Evolutionary conservation across 2,113 vertebrate species (phyloP).

Genomic region (Alaudala cheleensis): DNA sequence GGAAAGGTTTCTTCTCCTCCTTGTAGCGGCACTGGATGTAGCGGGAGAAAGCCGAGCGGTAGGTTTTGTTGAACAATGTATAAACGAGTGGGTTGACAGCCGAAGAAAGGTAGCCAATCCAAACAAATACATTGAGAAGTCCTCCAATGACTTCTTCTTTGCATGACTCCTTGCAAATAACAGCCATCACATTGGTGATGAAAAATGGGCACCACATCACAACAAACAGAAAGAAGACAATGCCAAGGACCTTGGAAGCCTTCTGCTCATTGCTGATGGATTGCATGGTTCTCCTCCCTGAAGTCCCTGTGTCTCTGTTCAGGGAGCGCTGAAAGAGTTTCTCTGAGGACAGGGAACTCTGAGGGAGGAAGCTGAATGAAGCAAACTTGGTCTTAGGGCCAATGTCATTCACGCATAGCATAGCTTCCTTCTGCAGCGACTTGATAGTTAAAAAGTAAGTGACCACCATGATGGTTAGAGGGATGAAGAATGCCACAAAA

Average conservation of each 20-base stretch:
- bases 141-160: conserved; percentile 77
- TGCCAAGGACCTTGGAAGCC: conserved; percentile 95
- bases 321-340: conserved; percentile 87
- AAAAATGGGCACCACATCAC: conserved; percentile 99
- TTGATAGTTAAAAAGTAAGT: conserved; percentile 95
- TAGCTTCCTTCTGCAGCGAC: conserved; percentile 90
- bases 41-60: conserved; percentile 88
- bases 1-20: conserved; percentile 88
- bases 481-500: conserved; percentile 94
- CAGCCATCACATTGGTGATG: conserved; percentile 92
- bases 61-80: conserved; percentile 94
- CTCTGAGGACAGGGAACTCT: conserved; percentile 87
- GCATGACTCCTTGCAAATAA: conserved; percentile 85
- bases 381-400: conserved; percentile 86
- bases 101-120: conserved; percentile 96
- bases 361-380: conserved; percentile 86
- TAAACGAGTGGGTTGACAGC: conserved; percentile 95
- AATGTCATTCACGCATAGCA: conserved; percentile 83
- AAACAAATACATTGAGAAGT: conserved; percentile 93
- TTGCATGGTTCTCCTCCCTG: conserved; percentile 88
- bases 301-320: conserved; percentile 74
- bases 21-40: conserved; percentile 91
- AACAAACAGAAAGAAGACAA: conserved; percentile 96
- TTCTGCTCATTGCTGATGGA: conserved; percentile 97
- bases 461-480: conserved; percentile 94